Conservation (phyloP, 2,113 vertebrate genomes). For the Periophthalmodon schlosseri region DNA sequence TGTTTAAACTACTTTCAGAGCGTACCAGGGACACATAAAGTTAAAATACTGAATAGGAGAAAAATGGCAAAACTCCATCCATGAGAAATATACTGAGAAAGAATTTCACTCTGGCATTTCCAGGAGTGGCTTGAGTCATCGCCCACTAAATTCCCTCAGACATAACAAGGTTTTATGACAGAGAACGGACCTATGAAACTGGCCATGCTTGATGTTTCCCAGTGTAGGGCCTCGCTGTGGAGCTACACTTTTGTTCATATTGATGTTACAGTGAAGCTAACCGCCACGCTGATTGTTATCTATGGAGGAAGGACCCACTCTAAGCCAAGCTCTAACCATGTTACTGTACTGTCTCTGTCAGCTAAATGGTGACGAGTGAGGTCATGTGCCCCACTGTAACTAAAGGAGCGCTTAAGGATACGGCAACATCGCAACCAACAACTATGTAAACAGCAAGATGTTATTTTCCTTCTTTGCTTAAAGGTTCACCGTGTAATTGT, state of each 20-base stretch:
- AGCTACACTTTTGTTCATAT: constrained; percentile 68
- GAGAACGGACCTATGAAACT: constrained; percentile 61
- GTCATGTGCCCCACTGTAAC: constrained; percentile 58
- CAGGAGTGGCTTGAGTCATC: constrained; percentile 62
- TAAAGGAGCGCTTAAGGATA: constrained; percentile 50
- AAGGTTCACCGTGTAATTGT: no score
- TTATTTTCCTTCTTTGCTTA: background rate
- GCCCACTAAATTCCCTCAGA: constrained; percentile 67
- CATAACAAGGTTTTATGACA: constrained; percentile 74
- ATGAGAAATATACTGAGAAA: constrained; percentile 31
- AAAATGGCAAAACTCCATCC: constrained; percentile 16
- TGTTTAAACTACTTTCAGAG: constrained; percentile 63
- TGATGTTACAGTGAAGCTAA: constrained; percentile 69
- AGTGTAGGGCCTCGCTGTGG: constrained; percentile 37
- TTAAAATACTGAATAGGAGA: constrained; percentile 45
- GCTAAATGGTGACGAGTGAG: constrained; percentile 71
- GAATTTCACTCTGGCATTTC: constrained; percentile 55
- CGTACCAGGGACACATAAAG: constrained; percentile 66
- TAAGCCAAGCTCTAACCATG: constrained; percentile 59
- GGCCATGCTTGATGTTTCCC: constrained; percentile 63
- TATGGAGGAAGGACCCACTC: constrained; percentile 58
- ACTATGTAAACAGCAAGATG: constrained; percentile 31
- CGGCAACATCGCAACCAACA: constrained; percentile 47
- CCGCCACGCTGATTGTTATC: constrained; percentile 74
- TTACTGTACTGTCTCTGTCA: constrained; percentile 70